A percentile compares a stretch with the other conserved stretches of the same genome.
phyloP scores from a whole-genome alignment of 2,113 vertebrate species.

The Semicossyphus pulcher region DNA sequence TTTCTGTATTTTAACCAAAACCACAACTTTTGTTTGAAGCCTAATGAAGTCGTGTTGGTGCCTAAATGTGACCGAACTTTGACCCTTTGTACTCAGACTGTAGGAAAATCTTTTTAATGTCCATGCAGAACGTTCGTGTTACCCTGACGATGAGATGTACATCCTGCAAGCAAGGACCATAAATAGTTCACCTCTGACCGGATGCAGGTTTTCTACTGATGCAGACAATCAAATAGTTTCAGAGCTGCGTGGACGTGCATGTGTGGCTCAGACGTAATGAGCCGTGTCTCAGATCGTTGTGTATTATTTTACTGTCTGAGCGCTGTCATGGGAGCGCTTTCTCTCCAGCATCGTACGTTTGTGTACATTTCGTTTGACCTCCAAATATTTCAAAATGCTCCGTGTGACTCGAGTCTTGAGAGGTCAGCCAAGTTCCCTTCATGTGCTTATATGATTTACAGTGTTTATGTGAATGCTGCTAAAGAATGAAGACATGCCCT shows the following conservation, averaged over 20 bases:
- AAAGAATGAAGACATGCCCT: slow-evolving; percentile 4
- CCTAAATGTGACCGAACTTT: no score
- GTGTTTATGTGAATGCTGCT: slow-evolving; percentile 34
- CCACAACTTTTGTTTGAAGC: no score
- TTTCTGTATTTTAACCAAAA: no score
- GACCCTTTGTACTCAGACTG: no score
- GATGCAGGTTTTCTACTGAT: neutral
- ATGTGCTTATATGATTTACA: slow-evolving; percentile 43
- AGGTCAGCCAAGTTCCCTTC: slow-evolving; percentile 56
- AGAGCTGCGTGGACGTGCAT: neutral
- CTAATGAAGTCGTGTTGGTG: no score
- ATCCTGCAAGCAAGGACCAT: no score
- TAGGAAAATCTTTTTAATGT: no score
- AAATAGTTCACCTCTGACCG: no score
- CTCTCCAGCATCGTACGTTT: neutral
- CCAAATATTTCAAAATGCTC: slow-evolving; percentile 38
- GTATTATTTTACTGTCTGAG: slow-evolving; percentile 17
- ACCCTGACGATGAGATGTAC: no score
- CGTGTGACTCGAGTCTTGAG: neutral
- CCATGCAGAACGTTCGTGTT: no score
- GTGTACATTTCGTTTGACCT: slow-evolving; percentile 22
- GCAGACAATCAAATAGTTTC: neutral
- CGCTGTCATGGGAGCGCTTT: slow-evolving; percentile 8
- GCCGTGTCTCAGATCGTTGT: slow-evolving; percentile 44
- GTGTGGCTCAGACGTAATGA: slow-evolving; percentile 40